Conservation (phyloP, 1,140 invertebrate species). For the Aphidius gifuensis region DNA sequence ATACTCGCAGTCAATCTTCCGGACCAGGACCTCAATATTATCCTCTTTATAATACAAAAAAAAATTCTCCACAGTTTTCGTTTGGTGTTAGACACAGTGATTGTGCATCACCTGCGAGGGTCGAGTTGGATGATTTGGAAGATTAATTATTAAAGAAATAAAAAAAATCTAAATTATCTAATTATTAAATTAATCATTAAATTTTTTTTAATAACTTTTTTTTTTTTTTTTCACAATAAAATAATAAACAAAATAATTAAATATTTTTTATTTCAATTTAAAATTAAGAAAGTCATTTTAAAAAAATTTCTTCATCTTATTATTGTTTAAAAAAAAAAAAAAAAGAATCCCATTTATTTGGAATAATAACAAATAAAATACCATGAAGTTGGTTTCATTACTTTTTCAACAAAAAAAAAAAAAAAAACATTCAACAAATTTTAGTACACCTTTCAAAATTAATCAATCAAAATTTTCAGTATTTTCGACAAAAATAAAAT, state of each 20-base stretch:
- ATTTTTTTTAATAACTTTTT: constrained; percentile 19
- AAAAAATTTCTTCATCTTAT: too few relatives aligned
- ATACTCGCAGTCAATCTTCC: constrained; percentile 4
- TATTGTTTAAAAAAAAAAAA: too few relatives aligned
- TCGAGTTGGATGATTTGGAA: constrained; percentile 37
- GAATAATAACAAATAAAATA: too few relatives aligned
- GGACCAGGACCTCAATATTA: constrained; percentile 44
- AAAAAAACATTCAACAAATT: neutral
- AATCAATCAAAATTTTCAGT: too few relatives aligned
- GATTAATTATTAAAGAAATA: constrained; percentile 31
- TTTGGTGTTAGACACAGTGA: constrained; percentile 47
- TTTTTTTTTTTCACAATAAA: too few relatives aligned
- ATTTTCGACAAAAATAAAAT: too few relatives aligned
- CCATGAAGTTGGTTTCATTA: constrained; percentile 1
- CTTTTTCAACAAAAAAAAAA: neutral
- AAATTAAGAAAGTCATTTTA: too few relatives aligned
- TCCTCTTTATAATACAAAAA: constrained; percentile 30
- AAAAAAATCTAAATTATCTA: too few relatives aligned
- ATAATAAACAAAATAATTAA: neutral
- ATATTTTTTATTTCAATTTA: too few relatives aligned
- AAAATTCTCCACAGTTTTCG: constrained; percentile 38
- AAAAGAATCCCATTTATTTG: too few relatives aligned
- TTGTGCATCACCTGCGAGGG: constrained; percentile 30
- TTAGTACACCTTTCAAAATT: too few relatives aligned
- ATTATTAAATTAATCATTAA: too few relatives aligned